A percentile compares a stretch with the other conserved stretches of the same genome.
phyloP scores from a whole-genome alignment of 2,113 vertebrate species.

The Drymodes brunneopygia region DNA sequence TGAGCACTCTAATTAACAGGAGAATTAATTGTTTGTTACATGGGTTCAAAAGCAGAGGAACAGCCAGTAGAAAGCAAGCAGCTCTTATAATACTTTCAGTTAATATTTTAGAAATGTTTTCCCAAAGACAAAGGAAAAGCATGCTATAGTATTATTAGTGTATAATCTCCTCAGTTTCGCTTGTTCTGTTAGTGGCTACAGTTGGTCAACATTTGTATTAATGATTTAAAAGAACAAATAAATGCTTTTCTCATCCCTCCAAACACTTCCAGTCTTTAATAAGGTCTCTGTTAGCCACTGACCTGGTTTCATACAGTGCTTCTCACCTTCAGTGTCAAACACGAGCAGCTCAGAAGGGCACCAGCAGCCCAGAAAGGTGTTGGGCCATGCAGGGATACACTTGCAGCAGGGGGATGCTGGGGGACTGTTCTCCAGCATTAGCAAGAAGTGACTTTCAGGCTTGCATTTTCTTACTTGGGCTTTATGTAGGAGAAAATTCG shows the following conservation, averaged over 20 bases:
- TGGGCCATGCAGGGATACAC: rapidly evolving
- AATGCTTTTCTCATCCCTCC: neutral
- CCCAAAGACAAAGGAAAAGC: neutral
- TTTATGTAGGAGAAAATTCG: neutral
- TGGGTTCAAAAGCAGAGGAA: neutral
- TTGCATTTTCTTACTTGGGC: neutral
- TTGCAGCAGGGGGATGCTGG: neutral
- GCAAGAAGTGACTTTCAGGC: neutral
- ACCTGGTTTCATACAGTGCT: neutral
- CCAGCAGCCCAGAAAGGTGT: neutral
- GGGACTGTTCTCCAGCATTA: neutral
- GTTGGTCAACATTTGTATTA: neutral
- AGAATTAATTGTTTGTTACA: neutral
- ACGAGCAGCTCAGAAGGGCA: neutral
- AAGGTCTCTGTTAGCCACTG: neutral
- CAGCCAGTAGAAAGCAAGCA: neutral
- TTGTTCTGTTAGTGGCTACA: neutral
- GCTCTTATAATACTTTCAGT: neutral
- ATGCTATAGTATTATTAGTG: neutral
- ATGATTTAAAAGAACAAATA: neutral
- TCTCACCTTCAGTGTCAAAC: neutral
- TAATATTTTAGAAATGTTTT: neutral
- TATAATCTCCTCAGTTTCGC: neutral
- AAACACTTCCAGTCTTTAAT: neutral
- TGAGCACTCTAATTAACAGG: neutral